Evolutionary conservation across 2,113 vertebrate species (phyloP), one percentile per base, ranked within the genome.

Genomic region (Ophthalmolycus amberensis): DNA sequence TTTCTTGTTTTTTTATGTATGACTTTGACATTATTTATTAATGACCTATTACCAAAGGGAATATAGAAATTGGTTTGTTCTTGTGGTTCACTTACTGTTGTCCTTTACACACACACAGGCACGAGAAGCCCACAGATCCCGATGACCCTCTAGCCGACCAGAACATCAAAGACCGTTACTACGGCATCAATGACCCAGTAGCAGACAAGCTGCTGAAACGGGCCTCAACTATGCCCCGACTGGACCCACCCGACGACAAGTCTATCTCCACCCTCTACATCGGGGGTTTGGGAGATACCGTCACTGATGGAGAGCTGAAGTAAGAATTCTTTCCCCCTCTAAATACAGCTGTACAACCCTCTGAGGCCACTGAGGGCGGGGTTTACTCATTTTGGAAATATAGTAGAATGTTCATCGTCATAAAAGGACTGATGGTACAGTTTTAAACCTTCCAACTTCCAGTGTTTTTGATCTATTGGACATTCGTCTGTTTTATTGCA

Each of bases 141-240:
- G 98, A 99, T 0, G 98, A 99, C 71, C 98, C 98, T 1, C 95
- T 99, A 69, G 98, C 98, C 15, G 98, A 99, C 93, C 98, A 99
- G 90, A 99, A 99, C 89, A 99, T 99, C 70, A 99, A 99, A 86
- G 98, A 99, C 87, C 96, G 98, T 82, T 99, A 97, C 79, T 99
- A 99, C 32, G 98, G 98, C 32, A 98, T 99, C 81, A 99, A 99
- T 34, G 98, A 99, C 80, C 98, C 98, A 0, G 98, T 99, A 15
- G 98, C 98, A 75, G 96, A 99, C 92, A 99, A 99, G 86, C 96
- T 99, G 62, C 95, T 99, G 73, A 99, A 97, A 85, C 93, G 98
- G 83, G 98, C 98, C 0, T 97, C 98, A 5, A 97, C 97, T 38
- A 99, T 99, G 98, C 98, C 98, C 52, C 96, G 98, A 6, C 91